Percentiles rank a stretch among this genome's conserved stretches.
Evolutionary conservation across 2,113 vertebrate species (phyloP).

Genomic region (Calypte anna): DNA sequence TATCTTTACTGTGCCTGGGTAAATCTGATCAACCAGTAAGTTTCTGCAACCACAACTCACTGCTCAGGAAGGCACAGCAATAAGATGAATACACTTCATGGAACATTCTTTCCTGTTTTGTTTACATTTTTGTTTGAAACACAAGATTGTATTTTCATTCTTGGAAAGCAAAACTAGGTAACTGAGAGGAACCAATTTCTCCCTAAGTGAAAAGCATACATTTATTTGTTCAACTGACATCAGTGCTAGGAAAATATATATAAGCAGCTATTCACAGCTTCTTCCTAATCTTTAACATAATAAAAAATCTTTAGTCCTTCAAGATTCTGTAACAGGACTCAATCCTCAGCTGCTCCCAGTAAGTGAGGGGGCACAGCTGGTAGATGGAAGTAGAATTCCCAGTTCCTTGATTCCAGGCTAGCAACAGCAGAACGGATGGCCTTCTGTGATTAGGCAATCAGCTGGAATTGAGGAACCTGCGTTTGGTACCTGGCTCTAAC

Average conservation of each 20-base stretch:
- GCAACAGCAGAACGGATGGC: not conserved
- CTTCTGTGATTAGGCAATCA: not conserved
- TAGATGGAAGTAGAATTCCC: not conserved
- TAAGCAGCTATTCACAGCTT: not conserved
- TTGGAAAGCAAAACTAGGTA: not conserved
- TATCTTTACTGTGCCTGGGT: not conserved
- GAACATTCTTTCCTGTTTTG: not conserved
- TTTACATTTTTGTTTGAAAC: not conserved
- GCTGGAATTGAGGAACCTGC: not conserved
- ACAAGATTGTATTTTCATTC: not conserved
- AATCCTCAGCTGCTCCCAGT: not conserved
- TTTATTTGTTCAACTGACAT: not conserved
- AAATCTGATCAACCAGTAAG: not conserved
- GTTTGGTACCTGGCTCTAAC: not conserved
- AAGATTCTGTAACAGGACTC: not conserved
- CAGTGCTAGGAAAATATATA: not conserved
- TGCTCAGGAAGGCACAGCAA: not conserved
- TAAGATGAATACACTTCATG: not conserved
- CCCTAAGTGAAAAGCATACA: not conserved
- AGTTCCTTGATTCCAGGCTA: not conserved
- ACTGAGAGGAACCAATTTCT: not conserved
- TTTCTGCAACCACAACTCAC: not conserved
- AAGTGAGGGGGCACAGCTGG: not conserved
- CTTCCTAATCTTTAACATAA: not conserved
- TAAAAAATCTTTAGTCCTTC: not conserved